Conservation (phyloP, 2,113 vertebrate genomes). For the Phrynosoma blainvillii region DNA sequence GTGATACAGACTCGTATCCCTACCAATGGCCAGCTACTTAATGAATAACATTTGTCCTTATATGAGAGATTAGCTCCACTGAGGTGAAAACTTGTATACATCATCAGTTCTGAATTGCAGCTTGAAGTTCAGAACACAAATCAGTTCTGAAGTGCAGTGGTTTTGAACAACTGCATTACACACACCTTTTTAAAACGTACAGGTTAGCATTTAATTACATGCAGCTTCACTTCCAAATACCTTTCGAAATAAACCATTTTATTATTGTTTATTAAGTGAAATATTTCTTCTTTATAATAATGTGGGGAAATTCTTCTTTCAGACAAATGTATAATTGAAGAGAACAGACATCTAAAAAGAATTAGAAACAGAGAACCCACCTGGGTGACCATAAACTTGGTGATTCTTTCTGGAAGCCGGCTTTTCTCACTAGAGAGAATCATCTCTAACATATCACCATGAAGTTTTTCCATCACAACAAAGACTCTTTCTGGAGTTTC, state of each 20-base stretch:
- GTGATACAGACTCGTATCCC: neutral
- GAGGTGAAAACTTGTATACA: neutral
- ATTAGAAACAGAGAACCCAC: conserved; percentile 64
- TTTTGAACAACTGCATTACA: neutral
- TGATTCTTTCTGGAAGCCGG: conserved; percentile 95
- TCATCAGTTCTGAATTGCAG: neutral
- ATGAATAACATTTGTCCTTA: neutral
- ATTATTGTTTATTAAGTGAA: neutral
- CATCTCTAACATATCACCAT: conserved; percentile 99
- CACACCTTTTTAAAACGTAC: neutral
- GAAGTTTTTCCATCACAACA: conserved; percentile 99
- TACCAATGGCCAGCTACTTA: neutral
- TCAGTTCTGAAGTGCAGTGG: neutral
- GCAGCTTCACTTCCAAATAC: neutral
- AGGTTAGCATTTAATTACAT: neutral
- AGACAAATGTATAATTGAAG: neutral
- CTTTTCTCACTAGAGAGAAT: conserved; percentile 98
- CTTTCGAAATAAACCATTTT: neutral
- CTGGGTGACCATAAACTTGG: conserved; percentile 98
- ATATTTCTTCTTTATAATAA: neutral
- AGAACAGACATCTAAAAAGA: neutral
- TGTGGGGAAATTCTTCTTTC: neutral
- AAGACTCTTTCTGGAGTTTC: conserved; percentile 98
- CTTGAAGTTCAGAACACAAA: neutral
- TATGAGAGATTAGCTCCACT: neutral